Evolutionary conservation across 2,113 vertebrate species (phyloP).

Genomic region (Salvator merianae): DNA sequence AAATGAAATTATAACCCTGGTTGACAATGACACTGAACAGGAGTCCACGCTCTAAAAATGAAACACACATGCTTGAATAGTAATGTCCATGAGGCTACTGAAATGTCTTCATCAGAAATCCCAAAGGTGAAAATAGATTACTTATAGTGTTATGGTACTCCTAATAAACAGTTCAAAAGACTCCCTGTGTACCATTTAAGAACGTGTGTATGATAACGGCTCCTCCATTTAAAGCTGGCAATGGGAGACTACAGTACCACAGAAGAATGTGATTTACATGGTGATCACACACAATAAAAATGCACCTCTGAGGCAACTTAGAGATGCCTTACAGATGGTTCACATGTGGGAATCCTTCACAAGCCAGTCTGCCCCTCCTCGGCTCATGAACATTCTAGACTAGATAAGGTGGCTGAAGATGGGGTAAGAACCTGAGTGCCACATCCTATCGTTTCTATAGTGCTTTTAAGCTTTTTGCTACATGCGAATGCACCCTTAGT

Average conservation of each 20-base stretch:
- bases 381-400: no score
- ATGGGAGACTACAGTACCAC: background rate
- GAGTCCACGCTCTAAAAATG: background rate
- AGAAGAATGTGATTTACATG: background rate
- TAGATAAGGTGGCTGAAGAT: no score
- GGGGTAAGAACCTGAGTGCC: no score
- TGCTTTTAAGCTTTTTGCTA: no score
- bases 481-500: no score
- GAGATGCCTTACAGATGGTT: no score
- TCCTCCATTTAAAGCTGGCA: background rate
- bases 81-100: background rate
- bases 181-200: background rate
- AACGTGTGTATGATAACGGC: no score
- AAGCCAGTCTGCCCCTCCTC: no score
- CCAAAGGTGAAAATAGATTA: background rate
- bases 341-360: no score
- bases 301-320: no score
- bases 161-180: background rate
- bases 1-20: background rate
- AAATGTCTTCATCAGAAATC: background rate
- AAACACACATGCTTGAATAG: background rate
- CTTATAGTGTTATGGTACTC: background rate
- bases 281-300: no score
- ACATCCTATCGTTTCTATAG: no score
- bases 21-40: background rate